Evolutionary conservation across 2,888 invertebrate genomes (phyloP), one percentile per base, ranked within the genome.

Genomic region (Suillia variegata): DNA sequence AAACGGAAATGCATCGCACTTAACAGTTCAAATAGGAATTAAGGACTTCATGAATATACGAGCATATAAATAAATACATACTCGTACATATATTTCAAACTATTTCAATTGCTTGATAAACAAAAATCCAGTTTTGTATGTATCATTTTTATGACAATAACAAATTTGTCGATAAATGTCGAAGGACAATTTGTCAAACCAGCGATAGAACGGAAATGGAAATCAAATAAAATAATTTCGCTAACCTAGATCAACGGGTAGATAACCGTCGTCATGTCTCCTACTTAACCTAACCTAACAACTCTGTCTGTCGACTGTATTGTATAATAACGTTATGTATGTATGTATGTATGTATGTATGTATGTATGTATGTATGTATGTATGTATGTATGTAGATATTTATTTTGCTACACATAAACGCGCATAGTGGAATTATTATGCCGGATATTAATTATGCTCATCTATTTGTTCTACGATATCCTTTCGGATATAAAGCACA

Each of bases 381-480:
- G 2, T 38, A 21, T 24, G 50, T 24, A 20, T 21, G 51, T 34
- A 48, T 51, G 20, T 55, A n/a, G 47, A 38, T 61, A 49, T 31
- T 13, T 15, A 52, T 26, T n/a, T n/a, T 50, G 50, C 63, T 62
- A 63, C 26, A 58, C 58, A 62, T 63, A 65, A 69, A 69, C 51
- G 58, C 34, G 58, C 34, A 54, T n/a, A 54, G 21, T 15, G 18
- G n/a, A 38, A 54, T 31, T 54, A 45, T 60, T 56, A 60, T 50
- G 38, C 55, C 64, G 69, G 69, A 74, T 70, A 73, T 71, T 73
- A 73, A 71, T 71, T 71, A 65, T 63, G 61, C 58, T 65, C 67
- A 66, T 67, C 59, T 63, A 66, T 68, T 67, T 70, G 62, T 64
- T 65, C 54, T 56, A 54, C 64, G 65, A 66, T 63, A 58, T 63